Conservation (phyloP, 2,113 vertebrate genomes). For the Okapia johnstoni region DNA sequence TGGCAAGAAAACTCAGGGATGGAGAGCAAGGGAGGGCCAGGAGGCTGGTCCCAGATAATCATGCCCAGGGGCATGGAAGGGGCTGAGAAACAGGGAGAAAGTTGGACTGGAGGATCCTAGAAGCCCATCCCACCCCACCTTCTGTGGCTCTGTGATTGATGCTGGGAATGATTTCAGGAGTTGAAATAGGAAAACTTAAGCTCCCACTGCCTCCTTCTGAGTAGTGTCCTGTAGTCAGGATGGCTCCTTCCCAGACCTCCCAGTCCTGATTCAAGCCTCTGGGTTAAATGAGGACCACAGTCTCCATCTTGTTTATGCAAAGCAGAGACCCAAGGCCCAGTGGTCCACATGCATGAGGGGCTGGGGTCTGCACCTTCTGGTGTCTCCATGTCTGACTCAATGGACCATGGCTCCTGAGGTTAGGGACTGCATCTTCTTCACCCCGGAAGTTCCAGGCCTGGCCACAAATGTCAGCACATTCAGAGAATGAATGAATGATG, state of each 20-base stretch:
- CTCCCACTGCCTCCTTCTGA: not conserved
- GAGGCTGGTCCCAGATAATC: not conserved
- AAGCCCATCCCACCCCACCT: fast-evolving
- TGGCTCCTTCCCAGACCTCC: not conserved
- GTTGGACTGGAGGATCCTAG: not conserved
- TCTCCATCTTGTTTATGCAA: not conserved
- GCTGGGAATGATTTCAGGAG: not conserved
- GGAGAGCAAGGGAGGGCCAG: too few relatives aligned
- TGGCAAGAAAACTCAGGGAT: not conserved
- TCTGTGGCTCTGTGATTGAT: not conserved
- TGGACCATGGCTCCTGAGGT: not conserved
- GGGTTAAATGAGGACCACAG: not conserved
- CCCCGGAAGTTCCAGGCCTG: not conserved
- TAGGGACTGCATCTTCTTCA: not conserved
- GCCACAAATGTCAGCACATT: not conserved
- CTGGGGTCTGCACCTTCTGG: not conserved
- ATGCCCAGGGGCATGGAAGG: too few relatives aligned
- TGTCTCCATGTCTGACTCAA: not conserved
- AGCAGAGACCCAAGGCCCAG: not conserved
- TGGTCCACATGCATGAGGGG: fast-evolving
- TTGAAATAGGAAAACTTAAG: not conserved
- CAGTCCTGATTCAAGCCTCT: not conserved
- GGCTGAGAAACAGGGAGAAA: not conserved
- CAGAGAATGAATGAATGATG: not conserved
- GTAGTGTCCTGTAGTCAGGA: not conserved